A percentile compares a stretch with the other conserved stretches of the same genome.
phyloP scores from a whole-genome alignment of 2,888 invertebrate genomes.

The Deilephila elpenor region DNA sequence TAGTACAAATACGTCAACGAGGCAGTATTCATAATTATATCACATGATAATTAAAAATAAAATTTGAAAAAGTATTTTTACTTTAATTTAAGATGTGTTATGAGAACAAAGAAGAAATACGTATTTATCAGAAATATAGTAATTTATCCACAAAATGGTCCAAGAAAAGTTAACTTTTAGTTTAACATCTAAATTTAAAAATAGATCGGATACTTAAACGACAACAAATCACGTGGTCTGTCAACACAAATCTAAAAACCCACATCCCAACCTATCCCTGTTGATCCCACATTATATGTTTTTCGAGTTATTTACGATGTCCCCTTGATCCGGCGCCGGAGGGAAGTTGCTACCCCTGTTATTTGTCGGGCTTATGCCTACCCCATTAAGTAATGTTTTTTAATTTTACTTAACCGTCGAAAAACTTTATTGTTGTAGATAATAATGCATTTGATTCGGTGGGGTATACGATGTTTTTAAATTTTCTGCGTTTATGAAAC shows the following conservation, averaged over 20 bases:
- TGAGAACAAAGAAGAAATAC: too few species aligned
- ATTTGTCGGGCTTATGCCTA: conserved; percentile 22
- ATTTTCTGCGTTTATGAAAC: too few species aligned
- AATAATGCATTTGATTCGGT: neutral
- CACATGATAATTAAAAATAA: too few species aligned
- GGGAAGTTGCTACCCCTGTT: conserved; percentile 25
- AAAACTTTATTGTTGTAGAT: conserved; percentile 10
- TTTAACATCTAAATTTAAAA: neutral
- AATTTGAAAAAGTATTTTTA: too few species aligned
- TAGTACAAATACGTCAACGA: too few species aligned
- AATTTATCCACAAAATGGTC: too few species aligned
- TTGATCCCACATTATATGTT: conserved; percentile 31
- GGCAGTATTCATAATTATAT: too few species aligned
- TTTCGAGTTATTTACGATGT: conserved; percentile 30
- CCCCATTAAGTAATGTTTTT: conserved; percentile 25
- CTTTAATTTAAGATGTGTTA: too few species aligned
- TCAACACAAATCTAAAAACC: conserved; percentile 9
- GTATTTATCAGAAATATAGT: too few species aligned
- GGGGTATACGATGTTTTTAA: neutral
- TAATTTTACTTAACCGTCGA: conserved; percentile 13
- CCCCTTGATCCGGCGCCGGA: conserved; percentile 24
- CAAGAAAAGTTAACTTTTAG: too few species aligned
- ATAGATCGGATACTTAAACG: neutral
- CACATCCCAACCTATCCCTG: conserved; percentile 26
- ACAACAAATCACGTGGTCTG: neutral